phyloP scores from a whole-genome alignment of 2,113 vertebrate genomes.

The Carassius carassius region DNA sequence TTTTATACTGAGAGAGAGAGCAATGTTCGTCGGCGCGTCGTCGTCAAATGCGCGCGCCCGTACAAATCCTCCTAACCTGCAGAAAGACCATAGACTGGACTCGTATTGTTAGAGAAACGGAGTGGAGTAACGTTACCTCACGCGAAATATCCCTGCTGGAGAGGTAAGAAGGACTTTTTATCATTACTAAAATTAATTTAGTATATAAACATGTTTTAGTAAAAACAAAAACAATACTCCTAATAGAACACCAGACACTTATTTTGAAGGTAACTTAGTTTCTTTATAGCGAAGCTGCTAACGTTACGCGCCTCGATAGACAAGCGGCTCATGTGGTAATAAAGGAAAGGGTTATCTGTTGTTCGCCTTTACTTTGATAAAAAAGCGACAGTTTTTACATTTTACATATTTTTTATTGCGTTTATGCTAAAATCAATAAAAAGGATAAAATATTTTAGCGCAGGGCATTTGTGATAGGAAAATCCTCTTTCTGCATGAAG shows the following conservation, averaged over 20 bases:
- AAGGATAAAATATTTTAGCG: neutral
- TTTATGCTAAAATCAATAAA: neutral
- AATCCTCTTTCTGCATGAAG: neutral
- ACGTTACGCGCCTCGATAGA: neutral
- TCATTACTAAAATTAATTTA: neutral
- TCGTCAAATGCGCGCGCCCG: conserved; percentile 29
- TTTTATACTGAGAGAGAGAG: conserved; percentile 10
- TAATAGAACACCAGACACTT: neutral
- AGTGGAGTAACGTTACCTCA: neutral
- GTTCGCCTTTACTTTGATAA: neutral
- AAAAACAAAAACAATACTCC: neutral
- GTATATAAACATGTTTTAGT: neutral
- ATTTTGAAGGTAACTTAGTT: conserved; percentile 3
- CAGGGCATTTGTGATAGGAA: neutral
- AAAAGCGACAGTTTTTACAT: neutral
- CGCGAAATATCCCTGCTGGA: conserved; percentile 8
- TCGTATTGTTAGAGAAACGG: conserved; percentile 45
- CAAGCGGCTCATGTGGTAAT: neutral
- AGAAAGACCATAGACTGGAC: conserved; percentile 16
- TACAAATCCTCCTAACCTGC: conserved; percentile 39
- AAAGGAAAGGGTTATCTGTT: neutral
- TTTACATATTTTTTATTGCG: neutral
- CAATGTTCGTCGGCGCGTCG: conserved; percentile 32
- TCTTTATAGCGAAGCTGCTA: neutral
- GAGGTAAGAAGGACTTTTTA: neutral